Evolutionary conservation across 2,888 invertebrate species (phyloP), one percentile per base, ranked within the genome.

Genomic region (Chymomyza caudatula): DNA sequence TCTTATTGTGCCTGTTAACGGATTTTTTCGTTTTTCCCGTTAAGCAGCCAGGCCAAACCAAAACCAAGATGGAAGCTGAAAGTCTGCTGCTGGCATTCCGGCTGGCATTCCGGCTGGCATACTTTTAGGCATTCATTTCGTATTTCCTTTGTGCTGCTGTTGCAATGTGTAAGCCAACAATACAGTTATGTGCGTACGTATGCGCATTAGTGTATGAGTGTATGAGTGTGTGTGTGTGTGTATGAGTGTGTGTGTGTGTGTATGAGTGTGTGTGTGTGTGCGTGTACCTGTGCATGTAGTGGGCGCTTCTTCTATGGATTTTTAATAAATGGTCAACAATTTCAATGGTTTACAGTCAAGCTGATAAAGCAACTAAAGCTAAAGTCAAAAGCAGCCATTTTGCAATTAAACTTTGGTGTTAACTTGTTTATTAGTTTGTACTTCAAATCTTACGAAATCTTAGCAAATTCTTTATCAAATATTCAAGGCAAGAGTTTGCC

Each of bases 1-100:
- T 61, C 72, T 71, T 71, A 72, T 71, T 70, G 69, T 71, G 69
- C 72, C 69, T 70, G 69, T 66, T 70, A 71, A 70, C 69, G 69
- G 72, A 66, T 71, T 70, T 70, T 37, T 37, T 37, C 29, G 29
- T 37, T 37, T 37, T 37, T 37, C 11, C 43, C 54, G 49, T 60
- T 65, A 55, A 60, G 64, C 64, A 60, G 42, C 20, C 54, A 37
- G 29, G 59, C 17, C 55, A 49, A 55, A 19, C 47, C 22, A 44
- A 19, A 29, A 43, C 55, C 13, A 49, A 37, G 29, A 37, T 37
- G 29, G 29, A 37, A 37, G 29, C 29, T 11, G 29, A 11, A 37
- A 37, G 8, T 11, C 29, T 37, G 29, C 29, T 37, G 29, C 29
- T 37, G 29, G 29, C 29, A 37, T 37, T 42, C n/a, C 54, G 25